Conservation (phyloP, 2,113 vertebrate genomes). For the Catharus minimus region DNA sequence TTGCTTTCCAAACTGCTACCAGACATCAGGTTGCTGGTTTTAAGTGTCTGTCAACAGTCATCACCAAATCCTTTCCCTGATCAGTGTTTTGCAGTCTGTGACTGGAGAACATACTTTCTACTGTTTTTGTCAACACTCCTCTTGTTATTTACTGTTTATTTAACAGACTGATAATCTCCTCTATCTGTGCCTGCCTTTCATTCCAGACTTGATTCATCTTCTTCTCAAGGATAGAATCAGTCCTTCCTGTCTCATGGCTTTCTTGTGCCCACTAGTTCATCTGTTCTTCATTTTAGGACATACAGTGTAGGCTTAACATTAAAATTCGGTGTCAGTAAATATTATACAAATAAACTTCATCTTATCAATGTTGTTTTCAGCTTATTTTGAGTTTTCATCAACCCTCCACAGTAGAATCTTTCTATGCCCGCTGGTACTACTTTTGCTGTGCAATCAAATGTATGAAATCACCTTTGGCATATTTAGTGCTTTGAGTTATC, state of each 20-base stretch:
- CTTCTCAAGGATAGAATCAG: neutral
- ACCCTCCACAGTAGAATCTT: neutral
- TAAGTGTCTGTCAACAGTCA: slow-evolving; percentile 71
- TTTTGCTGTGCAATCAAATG: neutral
- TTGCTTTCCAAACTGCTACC: slow-evolving; percentile 78
- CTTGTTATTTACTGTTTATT: slow-evolving; percentile 48
- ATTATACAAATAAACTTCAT: neutral
- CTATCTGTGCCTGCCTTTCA: neutral
- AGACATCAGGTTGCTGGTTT: slow-evolving; percentile 72
- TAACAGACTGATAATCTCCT: slow-evolving; percentile 37
- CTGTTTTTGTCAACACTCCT: slow-evolving; percentile 37
- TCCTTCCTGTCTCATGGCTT: neutral
- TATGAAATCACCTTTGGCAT: neutral
- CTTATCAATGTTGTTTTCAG: neutral
- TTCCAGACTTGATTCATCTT: neutral
- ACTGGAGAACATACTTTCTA: slow-evolving; percentile 37
- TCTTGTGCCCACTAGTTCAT: neutral
- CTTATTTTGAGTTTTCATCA: neutral
- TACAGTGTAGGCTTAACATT: neutral
- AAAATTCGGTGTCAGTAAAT: neutral
- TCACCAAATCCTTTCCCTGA: slow-evolving; percentile 53
- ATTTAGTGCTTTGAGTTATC: neutral
- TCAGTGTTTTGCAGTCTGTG: slow-evolving; percentile 15
- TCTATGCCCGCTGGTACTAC: neutral
- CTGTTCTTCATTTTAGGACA: neutral